Percentiles rank a stretch among this genome's conserved stretches.
phyloP scores from a whole-genome alignment of 1,140 invertebrate genomes.

The Trachymyrmex cornetzi region DNA sequence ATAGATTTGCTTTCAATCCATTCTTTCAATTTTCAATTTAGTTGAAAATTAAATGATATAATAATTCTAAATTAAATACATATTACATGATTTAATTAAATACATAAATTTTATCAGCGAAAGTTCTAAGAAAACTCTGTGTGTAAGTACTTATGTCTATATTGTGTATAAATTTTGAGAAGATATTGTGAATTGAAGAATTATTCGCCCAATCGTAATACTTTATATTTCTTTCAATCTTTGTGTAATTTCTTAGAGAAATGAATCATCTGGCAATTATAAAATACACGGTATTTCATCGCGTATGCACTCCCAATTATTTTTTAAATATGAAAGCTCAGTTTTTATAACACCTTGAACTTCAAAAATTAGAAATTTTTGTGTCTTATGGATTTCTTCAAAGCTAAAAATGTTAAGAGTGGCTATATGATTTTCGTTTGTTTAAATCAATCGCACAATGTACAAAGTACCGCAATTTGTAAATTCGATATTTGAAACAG shows the following conservation, averaged over 20 bases:
- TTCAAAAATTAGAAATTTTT: conserved; percentile 6
- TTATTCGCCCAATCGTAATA: not conserved
- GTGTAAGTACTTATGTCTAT: not conserved
- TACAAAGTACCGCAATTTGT: not conserved
- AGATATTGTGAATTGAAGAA: conserved; percentile 10
- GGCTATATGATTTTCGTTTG: not conserved
- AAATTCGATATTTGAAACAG: conserved; percentile 1
- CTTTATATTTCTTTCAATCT: not conserved
- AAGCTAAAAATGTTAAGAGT: conserved; percentile 15
- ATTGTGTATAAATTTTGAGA: conserved; percentile 32
- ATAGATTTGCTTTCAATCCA: not conserved
- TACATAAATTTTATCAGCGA: not conserved
- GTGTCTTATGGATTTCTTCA: not conserved
- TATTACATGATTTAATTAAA: too few relatives aligned
- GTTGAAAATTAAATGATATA: not conserved
- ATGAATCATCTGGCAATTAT: conserved; percentile 1
- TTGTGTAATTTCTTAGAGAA: conserved; percentile 1
- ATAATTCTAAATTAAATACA: too few relatives aligned
- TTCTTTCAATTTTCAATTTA: conserved; percentile 11
- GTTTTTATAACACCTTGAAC: conserved; percentile 9
- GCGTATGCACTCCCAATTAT: not conserved
- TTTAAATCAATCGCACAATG: conserved; percentile 3
- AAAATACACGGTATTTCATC: not conserved
- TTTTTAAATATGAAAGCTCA: conserved; percentile 1
- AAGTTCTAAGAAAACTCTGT: not conserved